Conservation (phyloP, 1,140 invertebrate species). For the Ceratosolen solmsi region DNA sequence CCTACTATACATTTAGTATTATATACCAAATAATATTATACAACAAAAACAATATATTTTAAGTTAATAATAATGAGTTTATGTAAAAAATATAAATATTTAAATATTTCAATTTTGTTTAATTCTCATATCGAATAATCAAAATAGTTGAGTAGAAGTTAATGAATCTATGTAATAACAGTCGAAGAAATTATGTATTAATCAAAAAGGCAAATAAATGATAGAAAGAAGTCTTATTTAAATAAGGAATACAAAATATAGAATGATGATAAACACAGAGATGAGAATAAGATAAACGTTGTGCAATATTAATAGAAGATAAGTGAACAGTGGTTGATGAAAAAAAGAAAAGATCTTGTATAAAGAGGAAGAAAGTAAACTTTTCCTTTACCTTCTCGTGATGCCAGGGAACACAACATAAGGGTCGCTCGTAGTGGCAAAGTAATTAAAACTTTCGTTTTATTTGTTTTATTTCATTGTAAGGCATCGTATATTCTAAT, state of each 20-base stretch:
- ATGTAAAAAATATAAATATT: too few relatives aligned
- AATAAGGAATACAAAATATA: not conserved
- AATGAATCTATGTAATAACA: too few relatives aligned
- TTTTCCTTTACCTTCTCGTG: conserved; percentile 67
- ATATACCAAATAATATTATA: too few relatives aligned
- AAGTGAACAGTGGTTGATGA: conserved; percentile 14
- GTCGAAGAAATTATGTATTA: too few relatives aligned
- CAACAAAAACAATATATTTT: too few relatives aligned
- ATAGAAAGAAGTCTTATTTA: too few relatives aligned
- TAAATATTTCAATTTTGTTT: too few relatives aligned
- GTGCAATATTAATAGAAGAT: not conserved
- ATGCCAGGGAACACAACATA: conserved; percentile 57
- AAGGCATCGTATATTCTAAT: conserved; percentile 73
- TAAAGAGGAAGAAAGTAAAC: conserved; percentile 62
- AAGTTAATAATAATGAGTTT: too few relatives aligned
- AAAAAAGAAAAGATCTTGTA: conserved; percentile 34
- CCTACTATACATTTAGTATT: too few relatives aligned
- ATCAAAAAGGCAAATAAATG: too few relatives aligned
- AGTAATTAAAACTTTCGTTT: conserved; percentile 74
- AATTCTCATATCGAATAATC: too few relatives aligned
- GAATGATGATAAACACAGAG: not conserved
- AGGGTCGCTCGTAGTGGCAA: conserved; percentile 58
- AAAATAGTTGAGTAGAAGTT: too few relatives aligned
- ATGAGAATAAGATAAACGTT: not conserved
- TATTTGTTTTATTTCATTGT: conserved; percentile 74